These are phyloP conservation scores for Dendrocincla fuliginosa DNA, from an alignment of 2,797 vertebrate species.

Conservation along the genomic window DNA sequence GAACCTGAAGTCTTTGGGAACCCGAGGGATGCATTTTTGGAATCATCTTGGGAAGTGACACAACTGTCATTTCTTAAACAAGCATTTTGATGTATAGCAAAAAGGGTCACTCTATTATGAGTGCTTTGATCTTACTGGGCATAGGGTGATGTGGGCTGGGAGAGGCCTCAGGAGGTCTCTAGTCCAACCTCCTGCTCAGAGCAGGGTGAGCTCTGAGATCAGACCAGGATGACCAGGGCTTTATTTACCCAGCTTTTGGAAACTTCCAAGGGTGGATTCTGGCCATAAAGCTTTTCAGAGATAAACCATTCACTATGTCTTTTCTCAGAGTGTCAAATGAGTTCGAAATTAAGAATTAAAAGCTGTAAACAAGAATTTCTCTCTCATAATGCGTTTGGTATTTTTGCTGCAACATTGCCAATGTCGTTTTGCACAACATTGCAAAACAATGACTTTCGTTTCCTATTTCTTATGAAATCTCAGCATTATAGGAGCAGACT, in stretches of 20 bases:
- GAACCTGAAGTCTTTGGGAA: neutral
- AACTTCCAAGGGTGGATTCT: neutral
- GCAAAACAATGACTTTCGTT: neutral
- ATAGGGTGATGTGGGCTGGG: neutral
- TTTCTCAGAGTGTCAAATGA: neutral
- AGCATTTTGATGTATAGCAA: neutral
- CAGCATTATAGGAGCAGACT: neutral
- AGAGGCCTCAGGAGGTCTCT: neutral
- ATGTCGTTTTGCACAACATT: neutral
- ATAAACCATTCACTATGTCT: accelerated
- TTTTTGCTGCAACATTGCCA: neutral
- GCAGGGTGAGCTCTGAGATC: neutral
- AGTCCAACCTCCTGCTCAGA: neutral
- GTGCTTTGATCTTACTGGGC: neutral
- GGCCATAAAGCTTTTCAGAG: neutral
- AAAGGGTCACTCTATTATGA: neutral
- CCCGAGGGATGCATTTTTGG: neutral
- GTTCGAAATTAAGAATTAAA: neutral
- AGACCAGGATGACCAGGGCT: neutral
- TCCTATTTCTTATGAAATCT: neutral
- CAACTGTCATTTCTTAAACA: neutral
- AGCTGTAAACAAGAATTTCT: neutral
- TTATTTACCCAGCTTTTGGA: neutral
- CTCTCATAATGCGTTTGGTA: neutral
- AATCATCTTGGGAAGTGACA: neutral